Evolutionary conservation across 2,797 vertebrate genomes (phyloP), one percentile per base, ranked within the genome.

Genomic region (Arrhamphus sclerolepis): DNA sequence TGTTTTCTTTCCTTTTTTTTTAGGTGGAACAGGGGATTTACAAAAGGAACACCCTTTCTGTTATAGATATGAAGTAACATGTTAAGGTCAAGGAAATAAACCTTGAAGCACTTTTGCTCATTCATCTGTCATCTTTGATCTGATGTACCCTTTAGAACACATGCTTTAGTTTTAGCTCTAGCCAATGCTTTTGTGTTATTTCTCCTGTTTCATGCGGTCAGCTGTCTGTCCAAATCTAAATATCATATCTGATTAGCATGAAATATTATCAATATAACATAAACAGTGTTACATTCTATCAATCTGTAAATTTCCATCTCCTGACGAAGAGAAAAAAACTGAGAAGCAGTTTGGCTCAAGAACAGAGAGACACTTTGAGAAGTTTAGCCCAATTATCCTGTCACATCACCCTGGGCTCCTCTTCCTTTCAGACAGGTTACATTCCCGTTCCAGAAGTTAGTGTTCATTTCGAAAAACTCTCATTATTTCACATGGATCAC

Each of bases 381-480:
- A 73, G 62, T 56, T 66, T 56, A 64, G 71, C 66, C 60, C 70
- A 78, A 56, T 74, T 76, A 77, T 54, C 73, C 55, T 76, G 69
- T 81, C 75, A 72, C 42, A 57, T 72, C 64, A 71, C 42, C 46
- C 51, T 40, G 39, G 43, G 49, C 46, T 77, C 47, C 7, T 60
- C 44, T 63, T 43, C 40, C 19, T 59, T 54, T 18, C 26, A 34
- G 63, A 65, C 38, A 71, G 61, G 38, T 71, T 56, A 46, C 62
- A 60, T 53, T 67, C 41, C 47, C 26, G 49, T 17, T 61, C 21
- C 21, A 17, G 17, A 4, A 46, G 46, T 5, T 4, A 56, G 46
- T 79, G 62, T 75, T 62, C 41, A 71, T 6, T 77, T 56, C 21
- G 62, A 68, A 31, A 28, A 24, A 59, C 56, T 31, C 47, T 46